Conservation (phyloP, 2,888 invertebrate species). For the Disparrhopalites patrizii region DNA sequence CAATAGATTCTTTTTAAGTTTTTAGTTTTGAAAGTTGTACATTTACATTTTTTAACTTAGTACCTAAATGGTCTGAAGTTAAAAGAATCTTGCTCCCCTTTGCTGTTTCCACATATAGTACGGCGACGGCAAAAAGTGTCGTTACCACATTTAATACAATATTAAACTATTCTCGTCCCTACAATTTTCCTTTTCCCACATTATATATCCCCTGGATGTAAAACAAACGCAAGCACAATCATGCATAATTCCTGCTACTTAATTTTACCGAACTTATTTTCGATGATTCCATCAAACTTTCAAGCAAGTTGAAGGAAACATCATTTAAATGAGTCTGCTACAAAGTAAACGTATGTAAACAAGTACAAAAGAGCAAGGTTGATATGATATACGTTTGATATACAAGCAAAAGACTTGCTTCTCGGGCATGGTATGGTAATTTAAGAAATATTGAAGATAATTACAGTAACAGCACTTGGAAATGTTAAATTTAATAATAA, state of each 20-base stretch:
- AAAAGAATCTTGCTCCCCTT: no score
- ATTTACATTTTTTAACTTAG: no score
- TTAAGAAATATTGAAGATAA: slow-evolving; percentile 1
- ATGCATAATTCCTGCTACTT: not conserved
- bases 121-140: no score
- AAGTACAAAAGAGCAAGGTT: slow-evolving; percentile 23
- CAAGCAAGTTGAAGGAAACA: not conserved
- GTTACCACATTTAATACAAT: no score
- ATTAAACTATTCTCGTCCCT: no score
- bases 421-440: slow-evolving; percentile 1
- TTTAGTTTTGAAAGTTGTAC: no score
- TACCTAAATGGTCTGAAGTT: no score
- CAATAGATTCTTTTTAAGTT: no score
- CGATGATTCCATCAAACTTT: no score
- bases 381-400: slow-evolving; percentile 27
- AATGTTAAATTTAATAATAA: slow-evolving; percentile 1
- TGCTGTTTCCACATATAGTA: no score
- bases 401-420: slow-evolving; percentile 25
- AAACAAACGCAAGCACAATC: not conserved
- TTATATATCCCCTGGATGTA: no score
- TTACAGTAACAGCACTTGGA: not conserved
- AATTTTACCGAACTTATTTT: no score
- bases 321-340: not conserved
- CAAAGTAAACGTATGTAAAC: slow-evolving; percentile 11
- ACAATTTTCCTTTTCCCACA: not conserved